Base-by-base conservation (phyloP, 2,113 vertebrate genomes). In the Ascaphus truei region DNA sequence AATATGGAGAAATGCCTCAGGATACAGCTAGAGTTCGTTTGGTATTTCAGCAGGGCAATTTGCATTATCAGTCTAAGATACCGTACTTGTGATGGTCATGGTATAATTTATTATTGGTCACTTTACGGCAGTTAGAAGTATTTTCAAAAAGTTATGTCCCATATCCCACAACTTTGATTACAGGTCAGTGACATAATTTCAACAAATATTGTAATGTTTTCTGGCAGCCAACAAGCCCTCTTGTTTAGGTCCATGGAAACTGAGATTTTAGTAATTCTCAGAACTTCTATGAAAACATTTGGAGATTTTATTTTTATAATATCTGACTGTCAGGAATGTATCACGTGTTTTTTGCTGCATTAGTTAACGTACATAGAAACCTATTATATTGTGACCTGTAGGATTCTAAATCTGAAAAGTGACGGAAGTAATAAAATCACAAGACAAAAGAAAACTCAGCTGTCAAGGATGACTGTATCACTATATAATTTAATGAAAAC, bases 221-320 rank as follows among this genome's bases (percentile, higher is more conserved):
- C 50, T 66, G 34, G 63, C 63, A 55, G 51, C 50, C 47, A 48
- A 66, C 50, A 55, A 55, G 63, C 23, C 20, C 22, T 56, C 48
- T 58, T 58, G 41, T 58, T 58, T 31, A 20, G 58, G 65, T 68
- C 53, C 43, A 48, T 27, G 53, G 65, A 68, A 48, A 68, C 65
- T 1, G 53, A 68, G 65, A 58, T 58, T 68, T 68, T 39, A 68
- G 23, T 31, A 13, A 48, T 68, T 68, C 29, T 57, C 37, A 66
- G 51, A 7, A 67, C n/a, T 41, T 48, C 39, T 58, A 27, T 48
- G 29, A 36, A 68, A 68, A 68, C 53, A 50, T 48, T 58, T 48
- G 53, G 27, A 58, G 22, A 68, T 47, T 52, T 45, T 68, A 57
- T 47, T 68, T 45, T 57, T 36, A 58, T 26, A 68, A 48, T 33